A percentile compares a stretch with the other conserved stretches of the same genome.
These are phyloP conservation scores for Priocnemis perturbator DNA, from an alignment of 2,888 invertebrate genomes.

Conservation along the genomic window DNA sequence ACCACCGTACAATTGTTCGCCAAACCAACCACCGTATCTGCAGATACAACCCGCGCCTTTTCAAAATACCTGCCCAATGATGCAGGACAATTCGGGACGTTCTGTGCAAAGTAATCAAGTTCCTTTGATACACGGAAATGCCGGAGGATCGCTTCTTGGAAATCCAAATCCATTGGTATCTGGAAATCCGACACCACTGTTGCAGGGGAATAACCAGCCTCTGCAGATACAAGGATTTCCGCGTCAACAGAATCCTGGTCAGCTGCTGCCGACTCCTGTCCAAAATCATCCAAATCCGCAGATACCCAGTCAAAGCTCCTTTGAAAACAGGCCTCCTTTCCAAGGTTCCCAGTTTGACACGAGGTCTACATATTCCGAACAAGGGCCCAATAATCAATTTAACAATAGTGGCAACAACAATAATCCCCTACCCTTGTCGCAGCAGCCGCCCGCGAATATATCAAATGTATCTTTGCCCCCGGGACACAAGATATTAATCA, in stretches of 20 bases:
- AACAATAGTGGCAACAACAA: conserved; percentile 55
- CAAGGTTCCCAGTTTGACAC: conserved; percentile 59
- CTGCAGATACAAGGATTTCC: conserved; percentile 58
- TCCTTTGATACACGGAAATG: conserved; percentile 55
- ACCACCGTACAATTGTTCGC: conserved; percentile 58
- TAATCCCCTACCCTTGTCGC: conserved; percentile 37
- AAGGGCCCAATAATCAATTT: conserved; percentile 37
- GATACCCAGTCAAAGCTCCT: conserved; percentile 54
- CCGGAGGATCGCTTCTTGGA: conserved; percentile 48
- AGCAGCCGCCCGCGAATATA: conserved; percentile 52
- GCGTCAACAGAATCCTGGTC: conserved; percentile 50
- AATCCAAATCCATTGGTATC: conserved; percentile 50
- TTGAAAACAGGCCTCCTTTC: conserved; percentile 63
- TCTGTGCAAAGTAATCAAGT: conserved; percentile 48
- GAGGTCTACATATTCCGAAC: conserved; percentile 49
- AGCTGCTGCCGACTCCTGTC: conserved; percentile 42
- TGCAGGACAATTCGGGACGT: conserved; percentile 54
- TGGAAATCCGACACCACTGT: conserved; percentile 47
- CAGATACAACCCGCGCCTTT: conserved; percentile 53
- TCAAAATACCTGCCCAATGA: conserved; percentile 41
- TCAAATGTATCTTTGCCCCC: conserved; percentile 64
- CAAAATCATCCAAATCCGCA: conserved; percentile 54
- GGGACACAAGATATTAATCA: conserved; percentile 82
- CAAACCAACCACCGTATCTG: conserved; percentile 57
- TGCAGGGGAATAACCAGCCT: conserved; percentile 40